Evolutionary conservation across 2,888 invertebrate genomes (phyloP).

Genomic region (Xestia c-nigrum): DNA sequence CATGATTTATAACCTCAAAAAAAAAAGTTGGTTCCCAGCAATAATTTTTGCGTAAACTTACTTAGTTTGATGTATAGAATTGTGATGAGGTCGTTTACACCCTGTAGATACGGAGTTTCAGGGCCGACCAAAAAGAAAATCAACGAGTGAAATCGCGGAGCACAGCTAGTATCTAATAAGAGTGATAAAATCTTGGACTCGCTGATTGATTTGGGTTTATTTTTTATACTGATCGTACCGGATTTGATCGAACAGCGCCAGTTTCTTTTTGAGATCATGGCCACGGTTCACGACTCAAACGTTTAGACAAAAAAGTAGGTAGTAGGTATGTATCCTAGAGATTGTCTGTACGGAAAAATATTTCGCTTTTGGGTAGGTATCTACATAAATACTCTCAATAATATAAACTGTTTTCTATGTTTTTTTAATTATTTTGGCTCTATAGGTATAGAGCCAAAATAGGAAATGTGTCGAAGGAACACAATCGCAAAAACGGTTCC

Average conservation of each 20-base stretch:
- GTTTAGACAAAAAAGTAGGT: constrained; percentile 23
- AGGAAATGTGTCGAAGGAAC: no score
- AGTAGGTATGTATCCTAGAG: not conserved
- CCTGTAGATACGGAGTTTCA: no score
- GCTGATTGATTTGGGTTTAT: constrained; percentile 63
- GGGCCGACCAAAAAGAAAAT: not conserved
- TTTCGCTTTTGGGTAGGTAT: not conserved
- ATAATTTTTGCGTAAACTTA: no score
- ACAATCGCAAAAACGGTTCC: no score
- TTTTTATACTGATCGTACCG: constrained; percentile 57
- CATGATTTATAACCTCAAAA: no score
- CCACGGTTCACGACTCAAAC: not conserved
- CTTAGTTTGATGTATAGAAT: no score
- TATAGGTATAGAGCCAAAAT: no score
- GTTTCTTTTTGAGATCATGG: constrained; percentile 19
- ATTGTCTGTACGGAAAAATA: not conserved
- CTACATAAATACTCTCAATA: not conserved
- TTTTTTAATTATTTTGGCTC: not conserved
- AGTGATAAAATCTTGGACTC: constrained; percentile 54
- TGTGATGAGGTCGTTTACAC: no score
- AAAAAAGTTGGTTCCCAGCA: no score
- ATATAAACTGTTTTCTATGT: not conserved
- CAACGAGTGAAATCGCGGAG: not conserved
- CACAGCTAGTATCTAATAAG: constrained; percentile 34
- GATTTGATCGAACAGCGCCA: constrained; percentile 51